Evolutionary conservation across 2,113 vertebrate species (phyloP).

Genomic region (Parus major): DNA sequence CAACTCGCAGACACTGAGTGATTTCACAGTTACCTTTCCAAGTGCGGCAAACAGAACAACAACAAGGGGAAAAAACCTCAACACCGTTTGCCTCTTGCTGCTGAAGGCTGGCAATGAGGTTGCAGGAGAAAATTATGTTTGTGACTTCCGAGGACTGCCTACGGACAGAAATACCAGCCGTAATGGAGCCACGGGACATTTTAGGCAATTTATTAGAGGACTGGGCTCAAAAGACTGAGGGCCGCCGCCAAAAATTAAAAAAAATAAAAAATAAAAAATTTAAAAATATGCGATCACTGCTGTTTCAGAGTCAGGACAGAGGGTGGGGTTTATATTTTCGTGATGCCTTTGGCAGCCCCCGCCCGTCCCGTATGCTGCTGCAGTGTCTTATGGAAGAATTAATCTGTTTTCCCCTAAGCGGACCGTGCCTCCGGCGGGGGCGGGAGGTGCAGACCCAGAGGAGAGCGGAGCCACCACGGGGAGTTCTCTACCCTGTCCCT

Average conservation of each 20-base stretch:
- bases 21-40: conserved; percentile 54
- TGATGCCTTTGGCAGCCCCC: neutral
- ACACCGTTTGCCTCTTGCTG: neutral
- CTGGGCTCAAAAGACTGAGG: neutral
- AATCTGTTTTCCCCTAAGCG: rapidly evolving
- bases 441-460: neutral
- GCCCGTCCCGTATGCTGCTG: neutral
- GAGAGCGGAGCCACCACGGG: rapidly evolving
- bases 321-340: neutral
- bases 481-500: neutral
- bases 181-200: neutral
- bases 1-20: conserved; percentile 56
- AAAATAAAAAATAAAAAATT: too few relatives aligned
- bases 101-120: neutral
- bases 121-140: neutral
- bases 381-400: neutral
- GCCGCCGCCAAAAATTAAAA: rapidly evolving
- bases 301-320: neutral
- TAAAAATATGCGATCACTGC: rapidly evolving
- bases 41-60: neutral
- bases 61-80: rapidly evolving
- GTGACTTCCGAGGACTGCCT: neutral
- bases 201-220: neutral
- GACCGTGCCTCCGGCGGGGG: neutral
- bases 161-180: neutral